Evolutionary conservation across 2,113 vertebrate species (phyloP).

Genomic region (Cavia porcellus): DNA sequence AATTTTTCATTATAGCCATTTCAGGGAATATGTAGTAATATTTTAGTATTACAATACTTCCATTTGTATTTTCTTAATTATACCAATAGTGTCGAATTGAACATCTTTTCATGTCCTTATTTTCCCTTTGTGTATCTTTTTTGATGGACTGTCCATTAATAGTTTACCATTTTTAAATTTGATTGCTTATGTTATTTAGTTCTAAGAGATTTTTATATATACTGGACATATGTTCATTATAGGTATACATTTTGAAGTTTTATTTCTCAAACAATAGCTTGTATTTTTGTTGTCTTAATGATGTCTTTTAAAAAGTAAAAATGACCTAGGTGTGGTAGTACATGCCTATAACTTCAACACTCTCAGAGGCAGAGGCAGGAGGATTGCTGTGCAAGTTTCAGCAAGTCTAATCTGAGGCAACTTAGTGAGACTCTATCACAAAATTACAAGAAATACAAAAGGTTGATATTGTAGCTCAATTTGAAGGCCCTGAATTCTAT

Average conservation of each 20-base stretch:
- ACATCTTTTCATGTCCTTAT: background rate
- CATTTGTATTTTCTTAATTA: conserved; percentile 18
- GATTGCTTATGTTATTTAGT: background rate
- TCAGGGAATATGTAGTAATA: background rate
- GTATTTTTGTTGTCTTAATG: conserved; percentile 47
- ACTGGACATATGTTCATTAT: background rate
- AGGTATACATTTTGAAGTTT: background rate
- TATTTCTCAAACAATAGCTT: background rate
- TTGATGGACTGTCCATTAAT: background rate
- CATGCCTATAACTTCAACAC: background rate
- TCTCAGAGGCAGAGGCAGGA: background rate
- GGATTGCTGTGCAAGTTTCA: background rate
- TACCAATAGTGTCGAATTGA: background rate
- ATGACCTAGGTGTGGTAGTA: background rate
- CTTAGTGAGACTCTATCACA: background rate
- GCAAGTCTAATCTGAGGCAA: background rate
- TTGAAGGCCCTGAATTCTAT: background rate
- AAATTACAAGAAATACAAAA: background rate
- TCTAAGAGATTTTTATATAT: conserved; percentile 46
- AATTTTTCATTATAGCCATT: background rate
- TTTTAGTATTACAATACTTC: background rate
- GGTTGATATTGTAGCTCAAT: background rate
- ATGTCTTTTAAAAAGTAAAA: conserved; percentile 36
- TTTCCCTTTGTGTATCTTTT: background rate
- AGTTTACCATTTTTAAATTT: background rate